phyloP scores from a whole-genome alignment of 64 coral and sea anemone genomes.

The Stichodactyla mertensii region DNA sequence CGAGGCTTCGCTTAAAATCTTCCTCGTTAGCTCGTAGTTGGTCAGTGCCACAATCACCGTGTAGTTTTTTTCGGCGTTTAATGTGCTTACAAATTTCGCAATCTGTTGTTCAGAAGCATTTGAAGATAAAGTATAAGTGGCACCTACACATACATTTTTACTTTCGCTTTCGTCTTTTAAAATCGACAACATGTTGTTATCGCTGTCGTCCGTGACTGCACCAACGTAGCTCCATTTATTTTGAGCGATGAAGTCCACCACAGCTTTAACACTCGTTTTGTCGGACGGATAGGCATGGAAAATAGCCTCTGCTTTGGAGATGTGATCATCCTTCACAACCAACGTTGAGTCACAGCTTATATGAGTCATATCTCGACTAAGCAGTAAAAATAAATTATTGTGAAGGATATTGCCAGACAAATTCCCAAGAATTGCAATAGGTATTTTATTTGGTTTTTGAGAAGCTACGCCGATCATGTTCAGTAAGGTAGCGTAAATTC shows the following conservation, averaged over 20 bases:
- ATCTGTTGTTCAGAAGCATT: constrained; percentile 39
- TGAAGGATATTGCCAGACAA: constrained; percentile 5
- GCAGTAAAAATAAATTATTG: constrained; percentile 16
- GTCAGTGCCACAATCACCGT: constrained; percentile 72
- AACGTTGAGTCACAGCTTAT: constrained; percentile 74
- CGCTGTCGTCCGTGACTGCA: constrained; percentile 49
- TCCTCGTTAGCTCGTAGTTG: constrained; percentile 39
- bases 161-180: constrained; percentile 51
- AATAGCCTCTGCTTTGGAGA: constrained; percentile 13
- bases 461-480: background rate
- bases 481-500: background rate
- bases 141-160: constrained; percentile 55
- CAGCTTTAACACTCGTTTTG: constrained; percentile 56
- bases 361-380: constrained; percentile 39
- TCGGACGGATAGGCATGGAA: constrained; percentile 59
- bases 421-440: constrained; percentile 30
- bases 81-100: constrained; percentile 39
- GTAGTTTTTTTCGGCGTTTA: constrained; percentile 62
- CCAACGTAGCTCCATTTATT: constrained; percentile 80
- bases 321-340: constrained; percentile 6
- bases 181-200: background rate
- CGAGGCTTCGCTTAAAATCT: constrained; percentile 62
- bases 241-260: constrained; percentile 42
- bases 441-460: background rate
- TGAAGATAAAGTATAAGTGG: constrained; percentile 35